Evolutionary conservation across 2,888 invertebrate genomes (phyloP).

Genomic region (Troides oblongomaculatus): DNA sequence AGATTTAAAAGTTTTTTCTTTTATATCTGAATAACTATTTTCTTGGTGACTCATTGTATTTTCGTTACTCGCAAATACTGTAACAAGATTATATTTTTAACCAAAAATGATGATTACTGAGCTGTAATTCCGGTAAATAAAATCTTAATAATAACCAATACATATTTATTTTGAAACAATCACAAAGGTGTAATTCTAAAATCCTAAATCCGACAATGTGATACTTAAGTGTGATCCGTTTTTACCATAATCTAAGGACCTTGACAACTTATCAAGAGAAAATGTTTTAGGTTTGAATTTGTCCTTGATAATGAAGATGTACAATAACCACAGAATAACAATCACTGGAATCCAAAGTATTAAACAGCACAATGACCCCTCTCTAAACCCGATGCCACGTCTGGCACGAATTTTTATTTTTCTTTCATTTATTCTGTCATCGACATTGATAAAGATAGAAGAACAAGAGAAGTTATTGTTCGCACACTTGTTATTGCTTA

Average conservation of each 20-base stretch:
- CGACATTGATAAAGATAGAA: constrained; percentile 36
- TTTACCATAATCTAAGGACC: constrained; percentile 20
- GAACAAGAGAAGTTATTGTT: constrained; percentile 30
- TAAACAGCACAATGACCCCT: constrained; percentile 54
- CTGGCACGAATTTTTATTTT: constrained; percentile 33
- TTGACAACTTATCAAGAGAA: constrained; percentile 20
- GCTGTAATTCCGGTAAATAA: not conserved
- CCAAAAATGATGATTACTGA: not conserved
- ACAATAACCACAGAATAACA: constrained; percentile 48
- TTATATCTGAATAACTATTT: constrained; percentile 2
- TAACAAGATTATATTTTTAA: constrained; percentile 23
- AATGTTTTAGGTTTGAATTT: constrained; percentile 23
- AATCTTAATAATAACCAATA: constrained; percentile 7
- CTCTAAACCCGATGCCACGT: constrained; percentile 44
- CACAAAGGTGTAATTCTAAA: constrained; percentile 37
- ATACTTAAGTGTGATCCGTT: constrained; percentile 36
- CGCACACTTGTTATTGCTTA: constrained; percentile 29
- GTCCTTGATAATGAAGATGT: constrained; percentile 47
- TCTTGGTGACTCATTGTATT: constrained; percentile 21
- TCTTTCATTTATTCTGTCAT: constrained; percentile 32
- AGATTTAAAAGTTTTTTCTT: not conserved
- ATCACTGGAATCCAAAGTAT: constrained; percentile 56
- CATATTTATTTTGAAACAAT: constrained; percentile 30
- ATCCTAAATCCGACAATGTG: constrained; percentile 58
- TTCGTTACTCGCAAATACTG: constrained; percentile 19